Conservation (phyloP, 1,140 invertebrate genomes). For the Ectropis grisescens region DNA sequence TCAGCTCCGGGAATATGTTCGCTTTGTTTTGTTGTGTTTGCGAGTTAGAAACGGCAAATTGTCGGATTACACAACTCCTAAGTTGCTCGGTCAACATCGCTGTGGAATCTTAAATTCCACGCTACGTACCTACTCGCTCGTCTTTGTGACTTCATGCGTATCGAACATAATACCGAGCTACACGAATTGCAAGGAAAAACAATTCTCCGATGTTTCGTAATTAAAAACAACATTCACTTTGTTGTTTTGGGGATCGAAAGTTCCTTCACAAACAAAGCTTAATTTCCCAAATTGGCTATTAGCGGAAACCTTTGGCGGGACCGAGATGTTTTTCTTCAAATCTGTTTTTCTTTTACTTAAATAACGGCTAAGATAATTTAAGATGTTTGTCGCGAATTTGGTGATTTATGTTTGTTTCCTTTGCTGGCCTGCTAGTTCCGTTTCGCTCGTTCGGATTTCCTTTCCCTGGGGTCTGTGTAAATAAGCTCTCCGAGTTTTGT, state of each 20-base stretch:
- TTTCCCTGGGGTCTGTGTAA: conserved; percentile 42
- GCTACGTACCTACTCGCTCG: conserved; percentile 19
- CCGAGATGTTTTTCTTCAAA: conserved; percentile 15
- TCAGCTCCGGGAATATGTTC: conserved; percentile 51
- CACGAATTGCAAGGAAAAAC: conserved; percentile 6
- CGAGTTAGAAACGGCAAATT: conserved; percentile 57
- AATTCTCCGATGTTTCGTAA: conserved; percentile 1
- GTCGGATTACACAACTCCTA: conserved; percentile 59
- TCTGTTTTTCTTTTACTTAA: conserved; percentile 34
- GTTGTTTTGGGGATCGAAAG: conserved; percentile 31
- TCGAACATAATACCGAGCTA: conserved; percentile 22
- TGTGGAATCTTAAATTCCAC: conserved; percentile 32
- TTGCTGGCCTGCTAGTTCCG: conserved; percentile 20
- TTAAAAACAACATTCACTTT: conserved; percentile 5
- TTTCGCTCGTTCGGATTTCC: conserved; percentile 47
- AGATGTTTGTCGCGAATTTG: conserved; percentile 44
- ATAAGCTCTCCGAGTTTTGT: conserved; percentile 43
- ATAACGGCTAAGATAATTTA: conserved; percentile 37
- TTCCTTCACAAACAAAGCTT: conserved; percentile 19
- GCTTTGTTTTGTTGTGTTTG: conserved; percentile 59
- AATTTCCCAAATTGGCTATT: conserved; percentile 35
- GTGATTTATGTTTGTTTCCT: conserved; percentile 55
- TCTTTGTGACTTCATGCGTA: conserved; percentile 35
- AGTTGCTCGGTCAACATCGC: conserved; percentile 54
- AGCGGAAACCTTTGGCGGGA: conserved; percentile 14